Conservation (phyloP, 2,888 invertebrate species). For the Mythimna vitellina region DNA sequence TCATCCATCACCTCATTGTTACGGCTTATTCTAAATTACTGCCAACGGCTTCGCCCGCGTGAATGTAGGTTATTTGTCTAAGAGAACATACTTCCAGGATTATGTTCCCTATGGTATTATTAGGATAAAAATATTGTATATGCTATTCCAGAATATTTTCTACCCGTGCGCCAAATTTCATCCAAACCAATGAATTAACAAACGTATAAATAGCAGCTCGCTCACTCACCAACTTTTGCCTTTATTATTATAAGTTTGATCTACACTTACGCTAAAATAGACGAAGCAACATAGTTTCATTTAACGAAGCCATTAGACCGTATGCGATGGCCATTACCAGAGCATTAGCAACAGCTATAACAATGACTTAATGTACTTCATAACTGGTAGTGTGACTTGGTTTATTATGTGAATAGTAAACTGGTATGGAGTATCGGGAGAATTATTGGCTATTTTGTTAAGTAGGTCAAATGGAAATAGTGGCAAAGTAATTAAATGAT, state of each 20-base stretch:
- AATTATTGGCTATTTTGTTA: conserved; percentile 2
- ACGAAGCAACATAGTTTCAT: conserved; percentile 10
- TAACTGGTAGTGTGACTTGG: not conserved
- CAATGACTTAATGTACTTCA: conserved; percentile 18
- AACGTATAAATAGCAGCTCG: too few relatives aligned
- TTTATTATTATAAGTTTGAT: not conserved
- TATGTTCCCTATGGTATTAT: too few relatives aligned
- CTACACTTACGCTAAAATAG: conserved; percentile 1
- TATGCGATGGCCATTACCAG: conserved; percentile 16
- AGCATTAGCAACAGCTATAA: conserved; percentile 8
- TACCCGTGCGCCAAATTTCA: too few relatives aligned
- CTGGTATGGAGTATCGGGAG: not conserved
- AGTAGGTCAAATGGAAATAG: not conserved
- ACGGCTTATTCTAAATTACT: too few relatives aligned
- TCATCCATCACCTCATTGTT: too few relatives aligned
- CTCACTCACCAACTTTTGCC: too few relatives aligned
- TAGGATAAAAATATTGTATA: too few relatives aligned
- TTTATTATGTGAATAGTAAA: not conserved
- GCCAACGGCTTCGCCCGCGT: too few relatives aligned
- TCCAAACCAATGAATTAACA: too few relatives aligned
- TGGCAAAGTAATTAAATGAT: not conserved
- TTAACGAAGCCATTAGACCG: conserved; percentile 25
- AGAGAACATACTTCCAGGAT: too few relatives aligned
- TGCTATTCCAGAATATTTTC: too few relatives aligned
- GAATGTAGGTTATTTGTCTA: too few relatives aligned